Base-by-base conservation (phyloP, 2,888 invertebrate genomes). In the Cyclophora punctaria region DNA sequence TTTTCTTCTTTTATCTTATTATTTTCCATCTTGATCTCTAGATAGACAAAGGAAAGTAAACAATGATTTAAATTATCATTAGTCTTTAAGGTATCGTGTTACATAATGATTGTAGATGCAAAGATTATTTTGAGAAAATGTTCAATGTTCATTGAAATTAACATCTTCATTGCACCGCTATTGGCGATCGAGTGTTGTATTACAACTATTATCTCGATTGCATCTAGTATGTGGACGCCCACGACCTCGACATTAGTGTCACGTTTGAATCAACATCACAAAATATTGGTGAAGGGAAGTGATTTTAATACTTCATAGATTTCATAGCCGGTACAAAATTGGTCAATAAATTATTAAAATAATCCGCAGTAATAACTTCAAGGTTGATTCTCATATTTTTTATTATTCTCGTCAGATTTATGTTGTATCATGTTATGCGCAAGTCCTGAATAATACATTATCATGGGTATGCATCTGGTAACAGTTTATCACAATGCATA, bases 141-240 rank as follows among this genome's bases (percentile, higher is more conserved):
- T 20, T 20, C 20, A 20, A 20, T 58, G 56, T 51, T 50, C 53
- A 60, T 64, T 58, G 62, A 67, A 65, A 70, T 63, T 57, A 64
- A 71, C 74, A 69, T 65, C 67, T 68, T 55, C 59, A 63, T 64
- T 51, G 60, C 58, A 61, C 59, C 60, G 69, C 62, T 60, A 59
- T 58, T 63, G 61, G 59, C 58, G 69, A 70, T 73, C 66, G 63
- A 58, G 63, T 69, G 68, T 78, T 71, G 73, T 69, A 75, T 76
- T 75, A 75, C 67, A 67, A 20, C 62, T 63, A 74, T 79, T 76
- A 79, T 73, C 69, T 67, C 47, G 67, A 75, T 74, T 64, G 64
- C 60, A 78, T 79, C 78, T 66, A 49, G 68, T 67, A 70, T 64
- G 71, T 68, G 67, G 66, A 58, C 63, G 67, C 67, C 67, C 67